These are phyloP conservation scores for Leptinotarsa undecemlineata DNA, from an alignment of 1,140 invertebrate genomes.

Conservation along the genomic window DNA sequence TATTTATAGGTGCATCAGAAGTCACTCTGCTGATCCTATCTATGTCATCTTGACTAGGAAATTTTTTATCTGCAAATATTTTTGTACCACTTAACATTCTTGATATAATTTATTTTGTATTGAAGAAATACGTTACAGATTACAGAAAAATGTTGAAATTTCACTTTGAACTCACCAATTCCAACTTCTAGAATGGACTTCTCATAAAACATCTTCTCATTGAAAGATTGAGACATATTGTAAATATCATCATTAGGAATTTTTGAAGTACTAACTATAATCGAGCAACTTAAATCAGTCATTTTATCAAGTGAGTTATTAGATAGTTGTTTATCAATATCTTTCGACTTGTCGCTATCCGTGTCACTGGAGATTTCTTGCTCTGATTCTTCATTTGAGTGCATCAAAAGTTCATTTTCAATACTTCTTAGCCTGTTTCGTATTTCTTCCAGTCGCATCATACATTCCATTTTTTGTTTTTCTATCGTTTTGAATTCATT, in stretches of 20 bases:
- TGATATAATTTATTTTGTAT: no score
- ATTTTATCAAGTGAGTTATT: conserved; percentile 35
- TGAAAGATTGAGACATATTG: conserved; percentile 54
- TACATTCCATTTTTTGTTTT: conserved; percentile 48
- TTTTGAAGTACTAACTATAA: conserved; percentile 47
- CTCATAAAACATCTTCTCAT: conserved; percentile 53
- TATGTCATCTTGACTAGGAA: conserved; percentile 80
- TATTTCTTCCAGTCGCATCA: conserved; percentile 47
- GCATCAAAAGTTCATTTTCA: conserved; percentile 44
- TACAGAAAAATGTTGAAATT: background rate
- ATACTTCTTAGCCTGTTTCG: conserved; percentile 44
- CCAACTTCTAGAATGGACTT: conserved; percentile 51
- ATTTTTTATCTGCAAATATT: conserved; percentile 41
- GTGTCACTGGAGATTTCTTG: conserved; percentile 51
- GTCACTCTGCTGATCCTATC: conserved; percentile 85
- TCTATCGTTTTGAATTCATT: conserved; percentile 51
- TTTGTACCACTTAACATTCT: no score
- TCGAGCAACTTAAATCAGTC: conserved; percentile 49
- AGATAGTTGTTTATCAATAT: conserved; percentile 38
- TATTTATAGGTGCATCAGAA: conserved; percentile 72
- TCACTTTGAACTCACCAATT: conserved; percentile 35
- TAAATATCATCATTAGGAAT: conserved; percentile 41
- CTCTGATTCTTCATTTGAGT: conserved; percentile 50
- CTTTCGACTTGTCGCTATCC: conserved; percentile 51
- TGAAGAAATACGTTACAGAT: no score